A percentile compares a stretch with the other conserved stretches of the same genome.
Evolutionary conservation across 2,113 vertebrate species (phyloP).

Genomic region (Myotis brandtii): DNA sequence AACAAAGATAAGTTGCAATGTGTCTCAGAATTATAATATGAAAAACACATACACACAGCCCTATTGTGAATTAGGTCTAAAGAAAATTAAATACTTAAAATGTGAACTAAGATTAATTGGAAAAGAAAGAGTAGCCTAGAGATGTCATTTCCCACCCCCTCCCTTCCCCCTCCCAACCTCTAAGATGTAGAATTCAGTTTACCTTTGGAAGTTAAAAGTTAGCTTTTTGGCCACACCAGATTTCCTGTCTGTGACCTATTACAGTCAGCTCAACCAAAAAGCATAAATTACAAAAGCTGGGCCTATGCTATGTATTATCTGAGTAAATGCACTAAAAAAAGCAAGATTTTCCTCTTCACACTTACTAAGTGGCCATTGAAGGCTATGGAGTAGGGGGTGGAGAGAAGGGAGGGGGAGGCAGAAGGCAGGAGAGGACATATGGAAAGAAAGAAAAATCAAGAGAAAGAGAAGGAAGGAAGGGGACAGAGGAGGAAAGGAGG

Average conservation of each 20-base stretch:
- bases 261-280: neutral
- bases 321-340: too few relatives aligned
- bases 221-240: neutral
- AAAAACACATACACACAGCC: neutral
- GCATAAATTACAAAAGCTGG: neutral
- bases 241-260: neutral
- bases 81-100: neutral
- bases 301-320: too few relatives aligned
- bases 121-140: neutral
- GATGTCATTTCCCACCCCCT: neutral
- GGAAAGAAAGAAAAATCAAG: too few relatives aligned
- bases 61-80: neutral
- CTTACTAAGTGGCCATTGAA: too few relatives aligned
- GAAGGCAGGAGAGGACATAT: neutral
- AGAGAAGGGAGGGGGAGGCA: rapidly evolving
- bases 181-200: neutral
- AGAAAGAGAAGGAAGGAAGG: neutral
- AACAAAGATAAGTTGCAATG: neutral
- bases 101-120: neutral
- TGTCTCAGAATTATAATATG: neutral
- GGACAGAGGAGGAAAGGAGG: rapidly evolving
- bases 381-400: rapidly evolving
- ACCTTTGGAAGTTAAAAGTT: neutral
- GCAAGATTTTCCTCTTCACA: too few relatives aligned
- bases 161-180: neutral